phyloP scores from a whole-genome alignment of 2,113 vertebrate species.

The Rhinopomastus cyanomelas region DNA sequence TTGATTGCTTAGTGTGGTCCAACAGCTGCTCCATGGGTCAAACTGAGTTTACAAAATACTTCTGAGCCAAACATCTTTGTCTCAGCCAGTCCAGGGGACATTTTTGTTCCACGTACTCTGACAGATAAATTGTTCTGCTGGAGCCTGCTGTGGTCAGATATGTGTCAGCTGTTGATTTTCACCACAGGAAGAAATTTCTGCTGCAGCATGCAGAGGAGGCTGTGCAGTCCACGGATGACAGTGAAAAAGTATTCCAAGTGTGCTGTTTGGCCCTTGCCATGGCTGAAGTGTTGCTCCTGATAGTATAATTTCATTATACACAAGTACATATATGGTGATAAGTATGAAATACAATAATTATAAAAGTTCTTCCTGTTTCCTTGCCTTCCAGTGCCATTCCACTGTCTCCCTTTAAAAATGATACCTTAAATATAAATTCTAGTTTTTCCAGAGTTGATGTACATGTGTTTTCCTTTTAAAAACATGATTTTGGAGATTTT shows the following conservation, averaged over 20 bases:
- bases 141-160: background rate
- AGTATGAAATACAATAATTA: background rate
- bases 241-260: background rate
- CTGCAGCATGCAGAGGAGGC: background rate
- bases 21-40: background rate
- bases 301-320: background rate
- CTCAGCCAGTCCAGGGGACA: background rate
- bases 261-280: background rate
- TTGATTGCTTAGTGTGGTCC: background rate
- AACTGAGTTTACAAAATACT: background rate
- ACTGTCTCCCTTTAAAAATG: background rate
- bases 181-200: background rate
- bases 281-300: background rate
- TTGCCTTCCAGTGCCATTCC: background rate
- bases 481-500: background rate
- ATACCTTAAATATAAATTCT: background rate
- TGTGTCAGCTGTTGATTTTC: background rate
- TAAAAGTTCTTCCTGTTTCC: background rate
- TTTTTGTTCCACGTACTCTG: background rate
- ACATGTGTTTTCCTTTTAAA: background rate
- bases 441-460: background rate
- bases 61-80: background rate
- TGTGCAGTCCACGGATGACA: background rate
- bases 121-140: background rate
- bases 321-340: rapidly evolving